Evolutionary conservation across 2,888 invertebrate species (phyloP), one percentile per base, ranked within the genome.

Genomic region (Chorisops tibialis): DNA sequence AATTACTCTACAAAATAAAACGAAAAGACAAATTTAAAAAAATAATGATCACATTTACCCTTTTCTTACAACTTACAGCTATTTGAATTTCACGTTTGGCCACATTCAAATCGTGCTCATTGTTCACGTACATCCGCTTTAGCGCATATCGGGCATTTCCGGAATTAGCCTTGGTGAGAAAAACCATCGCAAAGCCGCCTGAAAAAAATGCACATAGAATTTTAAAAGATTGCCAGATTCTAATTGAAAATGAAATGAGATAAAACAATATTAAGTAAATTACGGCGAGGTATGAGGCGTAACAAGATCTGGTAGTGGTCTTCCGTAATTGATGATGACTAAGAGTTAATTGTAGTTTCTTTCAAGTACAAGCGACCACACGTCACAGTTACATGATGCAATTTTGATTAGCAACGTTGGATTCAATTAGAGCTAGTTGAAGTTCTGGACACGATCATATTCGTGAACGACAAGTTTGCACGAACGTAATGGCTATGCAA

Each of bases 101-200:
- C 68, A 93, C 90, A 75, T 87, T 88, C 71, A 96, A 82, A 79
- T 93, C 93, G 72, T 87, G 85, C 72, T 93, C 91, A 79, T 91
- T 93, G 79, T 93, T 93, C 69, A 95, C 93, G 78, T 91, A 93
- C 87, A 95, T 91, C 67, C 95, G 84, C 79, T 95, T 95, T 64
- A 95, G 83, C 54, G 95, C 95, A 81, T 89, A 93, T 69, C 87
- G 85, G 62, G 83, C 83, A 73, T 79, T 81, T 66, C 79, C 81
- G 69, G 77, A 78, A 70, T 83, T 84, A 70, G 85, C 85, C 77
- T 88, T 89, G 52, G 91, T 93, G 71, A 93, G 81, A 79, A 93
- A 95, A 41, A 95, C 94, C 73, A 96, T 87, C 58, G 94, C 93
- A 82, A 95, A 95, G 65, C 95, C 95, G 77, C 94, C 94, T 94